A percentile compares a stretch with the other conserved stretches of the same genome.
phyloP scores from a whole-genome alignment of 2,888 invertebrate species.

The Dicyrtoma fusca region DNA sequence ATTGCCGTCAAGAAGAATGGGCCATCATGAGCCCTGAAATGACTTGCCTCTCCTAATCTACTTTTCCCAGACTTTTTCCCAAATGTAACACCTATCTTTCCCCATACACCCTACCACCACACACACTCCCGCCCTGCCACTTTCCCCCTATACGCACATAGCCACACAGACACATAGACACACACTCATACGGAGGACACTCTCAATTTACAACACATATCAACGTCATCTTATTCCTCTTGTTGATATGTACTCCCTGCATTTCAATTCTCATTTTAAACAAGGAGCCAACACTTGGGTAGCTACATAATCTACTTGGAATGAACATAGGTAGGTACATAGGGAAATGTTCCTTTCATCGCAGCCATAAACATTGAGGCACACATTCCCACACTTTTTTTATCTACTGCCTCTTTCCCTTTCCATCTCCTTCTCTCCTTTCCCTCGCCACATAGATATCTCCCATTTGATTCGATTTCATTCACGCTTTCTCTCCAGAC shows the following conservation, averaged over 20 bases:
- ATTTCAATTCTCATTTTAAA: too few species aligned
- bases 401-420: conserved; percentile 14
- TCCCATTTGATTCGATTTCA: neutral
- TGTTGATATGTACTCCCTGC: too few species aligned
- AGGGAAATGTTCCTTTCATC: conserved; percentile 38
- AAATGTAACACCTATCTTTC: conserved; percentile 43
- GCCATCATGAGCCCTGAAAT: conserved; percentile 48
- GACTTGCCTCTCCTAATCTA: conserved; percentile 50
- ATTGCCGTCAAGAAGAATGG: conserved; percentile 54
- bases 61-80: conserved; percentile 48
- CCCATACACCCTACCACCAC: conserved; percentile 37
- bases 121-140: conserved; percentile 25
- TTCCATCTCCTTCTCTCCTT: neutral
- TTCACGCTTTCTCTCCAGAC: neutral
- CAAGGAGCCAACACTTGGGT: neutral
- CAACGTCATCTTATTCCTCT: too few species aligned
- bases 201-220: too few species aligned
- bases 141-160: neutral
- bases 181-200: conserved; percentile 1
- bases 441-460: neutral
- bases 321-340: neutral
- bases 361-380: conserved; percentile 40
- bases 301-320: neutral
- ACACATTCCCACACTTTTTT: conserved; percentile 30
- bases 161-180: too few species aligned